Conservation (phyloP, 2,888 invertebrate genomes). For the Strigamia transsilvanica region DNA sequence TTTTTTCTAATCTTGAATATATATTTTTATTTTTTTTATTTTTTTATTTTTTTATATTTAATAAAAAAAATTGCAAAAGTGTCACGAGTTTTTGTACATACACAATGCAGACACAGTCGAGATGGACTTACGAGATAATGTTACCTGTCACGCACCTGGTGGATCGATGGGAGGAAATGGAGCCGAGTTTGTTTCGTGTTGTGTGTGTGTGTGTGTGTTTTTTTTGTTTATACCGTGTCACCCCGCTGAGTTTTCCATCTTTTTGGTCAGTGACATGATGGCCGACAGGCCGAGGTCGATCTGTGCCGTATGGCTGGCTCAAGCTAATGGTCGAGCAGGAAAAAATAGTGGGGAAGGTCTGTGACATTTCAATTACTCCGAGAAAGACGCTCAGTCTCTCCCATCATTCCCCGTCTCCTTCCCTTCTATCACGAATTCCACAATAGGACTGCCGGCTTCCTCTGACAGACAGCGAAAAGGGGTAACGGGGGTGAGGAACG, state of each 20-base stretch:
- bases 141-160: constrained; percentile 30
- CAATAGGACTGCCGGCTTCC: constrained; percentile 7
- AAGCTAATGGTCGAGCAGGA: constrained; percentile 11
- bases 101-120: background rate
- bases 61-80: background rate
- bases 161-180: constrained; percentile 22
- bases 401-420: background rate
- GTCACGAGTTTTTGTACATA: background rate
- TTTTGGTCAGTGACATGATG: constrained; percentile 15
- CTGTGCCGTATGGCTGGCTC: constrained; percentile 23
- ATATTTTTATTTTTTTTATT: background rate
- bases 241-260: constrained; percentile 24
- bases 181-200: constrained; percentile 7
- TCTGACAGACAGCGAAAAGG: constrained; percentile 9
- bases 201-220: background rate
- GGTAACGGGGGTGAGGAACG: background rate
- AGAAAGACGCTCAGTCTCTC: background rate
- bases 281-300: background rate
- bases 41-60: no score
- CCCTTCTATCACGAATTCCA: background rate
- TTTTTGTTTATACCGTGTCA: background rate
- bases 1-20: background rate
- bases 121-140: background rate
- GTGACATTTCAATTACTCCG: constrained; percentile 39
- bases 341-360: constrained; percentile 8